phyloP scores from a whole-genome alignment of 2,888 invertebrate genomes.

The Pandemis heparana region DNA sequence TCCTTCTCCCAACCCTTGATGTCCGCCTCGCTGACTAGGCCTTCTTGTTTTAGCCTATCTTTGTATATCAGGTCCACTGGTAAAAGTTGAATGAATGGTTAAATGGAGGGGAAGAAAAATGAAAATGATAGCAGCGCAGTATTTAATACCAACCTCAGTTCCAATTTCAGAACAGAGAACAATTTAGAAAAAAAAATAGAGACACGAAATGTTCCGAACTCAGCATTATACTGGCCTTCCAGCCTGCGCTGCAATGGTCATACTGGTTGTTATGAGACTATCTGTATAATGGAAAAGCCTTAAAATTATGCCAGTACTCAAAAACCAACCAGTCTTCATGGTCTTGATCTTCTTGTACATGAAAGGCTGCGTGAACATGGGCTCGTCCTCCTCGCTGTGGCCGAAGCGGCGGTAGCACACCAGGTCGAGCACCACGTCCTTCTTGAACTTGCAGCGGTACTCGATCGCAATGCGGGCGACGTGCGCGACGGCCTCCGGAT shows the following conservation, averaged over 20 bases:
- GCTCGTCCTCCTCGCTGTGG: conserved; percentile 98
- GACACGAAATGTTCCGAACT: too few relatives aligned
- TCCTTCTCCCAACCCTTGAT: conserved; percentile 83
- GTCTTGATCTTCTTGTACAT: conserved; percentile 95
- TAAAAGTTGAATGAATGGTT: background rate
- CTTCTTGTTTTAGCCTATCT: conserved; percentile 89
- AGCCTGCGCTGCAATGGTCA: too few relatives aligned
- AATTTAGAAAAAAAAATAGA: too few relatives aligned
- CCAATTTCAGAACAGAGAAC: too few relatives aligned
- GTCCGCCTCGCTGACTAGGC: conserved; percentile 89
- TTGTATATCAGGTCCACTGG: conserved; percentile 90
- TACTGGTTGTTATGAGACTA: too few relatives aligned
- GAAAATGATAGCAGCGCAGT: background rate
- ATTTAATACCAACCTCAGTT: too few relatives aligned
- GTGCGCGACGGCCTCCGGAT: conserved; percentile 96
- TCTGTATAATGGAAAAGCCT: too few relatives aligned
- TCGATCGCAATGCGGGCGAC: conserved; percentile 96
- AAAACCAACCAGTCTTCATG: conserved; percentile 79
- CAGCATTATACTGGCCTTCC: too few relatives aligned
- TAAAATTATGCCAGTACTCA: too few relatives aligned
- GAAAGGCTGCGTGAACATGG: conserved; percentile 97
- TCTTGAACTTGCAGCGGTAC: conserved; percentile 94
- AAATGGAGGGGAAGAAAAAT: background rate
- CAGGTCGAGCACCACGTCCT: conserved; percentile 94
- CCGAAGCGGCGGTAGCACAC: conserved; percentile 95